Base-by-base conservation (phyloP, 2,888 invertebrate species). In the Polydrusus pterygomalis region DNA sequence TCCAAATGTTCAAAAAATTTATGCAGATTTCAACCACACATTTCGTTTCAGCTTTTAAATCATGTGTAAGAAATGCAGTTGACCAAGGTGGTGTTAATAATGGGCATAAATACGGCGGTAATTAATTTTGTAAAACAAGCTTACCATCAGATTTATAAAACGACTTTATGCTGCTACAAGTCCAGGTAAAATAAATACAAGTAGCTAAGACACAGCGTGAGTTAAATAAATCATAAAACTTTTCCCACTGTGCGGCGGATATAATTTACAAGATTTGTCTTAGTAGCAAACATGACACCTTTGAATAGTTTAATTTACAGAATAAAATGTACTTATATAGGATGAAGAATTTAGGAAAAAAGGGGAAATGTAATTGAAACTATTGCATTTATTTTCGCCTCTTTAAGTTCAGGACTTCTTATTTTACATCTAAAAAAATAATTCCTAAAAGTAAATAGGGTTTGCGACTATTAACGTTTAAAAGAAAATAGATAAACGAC, bases 121-220 rank as follows among this genome's bases (percentile, higher is more conserved):
- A 78, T 78, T 78, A 78, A 78, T 78, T 78, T 75, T 69, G 70
- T 72, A 70, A 78, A 78, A 77, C 74, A 73, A 69, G 77, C 73
- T 73, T 73, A 77, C 49, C 69, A 63, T 74, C 67, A 70, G 70
- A 43, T 70, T 67, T 56, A 69, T 47, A 51, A 71, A 70, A 74
- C 69, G 64, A 70, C 70, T 34, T 62, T 75, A 45, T 58, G 65
- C 65, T 60, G 72, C 43, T 72, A 76, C 72, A 73, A 70, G 64
- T 58, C 77, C 69, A 68, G 75, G 63, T 74, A 77, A 77, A 77
- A 77, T 75, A 77, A 77, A 77, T 75, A 77, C 77, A 75, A 77
- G 77, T 77, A 77, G 77, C 77, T 72, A 71, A 54, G 47, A 15
- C 70, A 20, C 77, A 77, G 77, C 77, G 17, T 72, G 77, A 77